Base-by-base conservation (phyloP, 1,140 invertebrate species). In the Drosophila parvula region DNA sequence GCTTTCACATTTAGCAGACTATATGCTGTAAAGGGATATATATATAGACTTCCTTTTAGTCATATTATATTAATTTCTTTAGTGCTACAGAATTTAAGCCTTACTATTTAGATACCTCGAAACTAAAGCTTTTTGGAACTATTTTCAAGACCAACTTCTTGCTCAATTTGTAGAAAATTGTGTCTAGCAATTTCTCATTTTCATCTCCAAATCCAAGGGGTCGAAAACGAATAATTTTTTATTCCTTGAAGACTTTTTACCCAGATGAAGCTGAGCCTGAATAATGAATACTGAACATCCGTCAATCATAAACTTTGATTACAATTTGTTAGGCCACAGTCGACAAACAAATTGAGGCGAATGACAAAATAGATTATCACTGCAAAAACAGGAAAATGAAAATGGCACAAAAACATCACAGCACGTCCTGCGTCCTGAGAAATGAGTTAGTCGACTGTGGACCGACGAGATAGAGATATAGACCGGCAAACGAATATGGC, bases 351-450 rank as follows among this genome's bases (percentile, higher is more conserved):
- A 81, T 86, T 56, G 41, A 47, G 62, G 47, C 51, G 68, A 79
- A 86, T 67, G 83, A 73, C 70, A 77, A 82, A 88, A 79, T 69
- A 83, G 79, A 79, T 83, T 86, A 70, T 69, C 71, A 69, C 41
- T 56, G 40, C 14, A 51, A 50, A 74, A 63, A 71, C 77, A 75
- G 64, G 57, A 69, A 69, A 44, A 53, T 43, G 56, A 63, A 70
- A 78, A 58, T 64, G 38, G 59, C 63, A 61, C 40, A 45, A 22
- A 53, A 51, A 11, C 65, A 59, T 32, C 27, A 36, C 51, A 36
- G 50, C 68, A 71, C 68, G 68, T 71, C 53, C 36, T 32, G 16
- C 18, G 44, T 14, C 27, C 41, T 22, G 10, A 38, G 45, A 47
- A 69, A 63, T 38, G 50, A 78, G 75, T 79, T 75, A 78, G 75